Conservation (phyloP, 2,888 invertebrate species). For the Drosophila pseudotakahashii region DNA sequence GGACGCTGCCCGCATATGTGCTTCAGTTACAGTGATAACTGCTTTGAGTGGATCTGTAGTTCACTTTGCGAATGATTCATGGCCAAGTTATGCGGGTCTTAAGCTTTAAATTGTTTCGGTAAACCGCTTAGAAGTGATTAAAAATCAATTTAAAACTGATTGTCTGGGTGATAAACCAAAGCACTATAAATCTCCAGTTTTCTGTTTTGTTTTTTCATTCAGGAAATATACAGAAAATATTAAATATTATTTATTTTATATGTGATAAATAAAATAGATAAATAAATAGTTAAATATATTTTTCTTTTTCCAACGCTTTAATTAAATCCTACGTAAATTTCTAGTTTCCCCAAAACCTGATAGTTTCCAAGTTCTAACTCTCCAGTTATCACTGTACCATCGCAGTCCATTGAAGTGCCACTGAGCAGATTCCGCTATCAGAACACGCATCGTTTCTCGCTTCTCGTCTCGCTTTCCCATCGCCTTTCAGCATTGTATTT, state of each 20-base stretch:
- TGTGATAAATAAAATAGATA: no score
- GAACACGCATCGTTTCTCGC: slow-evolving; percentile 52
- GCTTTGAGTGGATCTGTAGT: slow-evolving; percentile 19
- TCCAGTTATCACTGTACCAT: slow-evolving; percentile 19
- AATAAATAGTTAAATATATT: no score
- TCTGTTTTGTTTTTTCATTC: no score
- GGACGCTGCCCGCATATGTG: slow-evolving; percentile 46
- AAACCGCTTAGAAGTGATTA: neutral
- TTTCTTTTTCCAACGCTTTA: no score
- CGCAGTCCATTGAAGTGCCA: slow-evolving; percentile 36
- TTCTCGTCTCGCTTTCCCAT: slow-evolving; percentile 39
- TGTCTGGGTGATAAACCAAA: no score
- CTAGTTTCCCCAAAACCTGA: no score
- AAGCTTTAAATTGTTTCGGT: slow-evolving; percentile 11
- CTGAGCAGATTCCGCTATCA: slow-evolving; percentile 40
- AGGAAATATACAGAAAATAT: no score
- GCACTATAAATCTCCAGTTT: no score
- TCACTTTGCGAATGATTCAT: neutral
- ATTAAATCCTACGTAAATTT: no score
- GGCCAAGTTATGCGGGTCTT: slow-evolving; percentile 12
- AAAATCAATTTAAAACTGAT: neutral
- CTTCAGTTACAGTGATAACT: slow-evolving; percentile 25
- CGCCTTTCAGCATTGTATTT: slow-evolving; percentile 65
- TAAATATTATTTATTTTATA: no score
- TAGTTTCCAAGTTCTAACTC: neutral